Base-by-base conservation (phyloP, 2,113 vertebrate genomes). In the Micronycteris hirsuta region DNA sequence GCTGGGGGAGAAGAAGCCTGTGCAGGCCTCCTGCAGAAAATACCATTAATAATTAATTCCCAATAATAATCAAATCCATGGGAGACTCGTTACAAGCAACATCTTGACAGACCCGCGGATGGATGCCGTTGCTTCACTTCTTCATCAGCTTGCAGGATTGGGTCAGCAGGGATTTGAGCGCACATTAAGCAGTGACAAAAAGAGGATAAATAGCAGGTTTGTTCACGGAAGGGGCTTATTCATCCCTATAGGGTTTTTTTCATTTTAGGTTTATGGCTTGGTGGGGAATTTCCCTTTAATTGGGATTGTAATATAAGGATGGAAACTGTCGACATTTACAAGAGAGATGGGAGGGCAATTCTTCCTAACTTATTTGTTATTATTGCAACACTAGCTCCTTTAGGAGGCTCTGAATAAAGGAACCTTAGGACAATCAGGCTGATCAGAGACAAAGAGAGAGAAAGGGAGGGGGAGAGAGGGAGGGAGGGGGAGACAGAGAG, bases 41-140 rank as follows among this genome's bases (percentile, higher is more conserved):
- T 91, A 74, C 81, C 93, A 90, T 97, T 97, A 98, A 97, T 98
- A 96, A 98, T 98, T 98, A 97, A 97, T 98, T 89, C 33, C 78
- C 88, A 96, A 95, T 98, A 98, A 98, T 96, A 96, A 97, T 94
- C 86, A 94, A 97, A 96, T 94, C 96, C 93, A 89, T 80, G 67
- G 95, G 97, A 98, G 95, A 96, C 91, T 97, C 96, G 5, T 97
- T 97, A 96, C 96, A 43, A 92, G 83, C 13, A 92, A 87, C 93
- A 68, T 74, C 91, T 74, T 97, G 96, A 82, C 86, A 76, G 77
- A 95, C 93, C 9, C 76, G 24, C 45, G 20, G 88, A 94, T 54
- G 94, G 70, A 93, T 52, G 58, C 68, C 26, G 14, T 65, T 52
- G 86, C 95, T 38, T 96, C 71, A 43, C 61, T 95, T 92, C 71